Conservation (phyloP, 1,140 invertebrate genomes). For the Drosophila kikkawai region DNA sequence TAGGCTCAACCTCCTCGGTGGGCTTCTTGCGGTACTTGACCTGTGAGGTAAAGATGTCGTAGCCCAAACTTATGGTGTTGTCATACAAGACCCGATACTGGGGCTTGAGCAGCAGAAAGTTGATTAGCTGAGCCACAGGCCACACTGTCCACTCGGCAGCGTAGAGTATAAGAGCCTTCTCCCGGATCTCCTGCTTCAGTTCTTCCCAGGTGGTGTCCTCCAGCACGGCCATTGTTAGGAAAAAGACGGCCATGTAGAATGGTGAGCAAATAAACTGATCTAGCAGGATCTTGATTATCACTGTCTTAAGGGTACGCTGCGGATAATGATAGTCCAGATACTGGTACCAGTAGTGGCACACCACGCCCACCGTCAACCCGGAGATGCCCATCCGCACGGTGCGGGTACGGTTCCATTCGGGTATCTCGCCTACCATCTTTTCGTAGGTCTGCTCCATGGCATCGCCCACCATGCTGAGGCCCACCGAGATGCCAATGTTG, state of each 20-base stretch:
- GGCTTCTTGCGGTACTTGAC: constrained; percentile 87
- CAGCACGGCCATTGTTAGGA: constrained; percentile 90
- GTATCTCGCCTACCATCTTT: constrained; percentile 87
- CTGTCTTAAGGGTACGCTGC: constrained; percentile 88
- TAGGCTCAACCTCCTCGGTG: constrained; percentile 7
- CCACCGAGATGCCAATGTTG: constrained; percentile 92
- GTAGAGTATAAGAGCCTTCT: constrained; percentile 92
- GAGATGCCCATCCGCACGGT: constrained; percentile 92
- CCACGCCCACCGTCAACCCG: constrained; percentile 90
- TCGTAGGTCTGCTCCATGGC: constrained; percentile 93
- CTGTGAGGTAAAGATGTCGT: constrained; percentile 95
- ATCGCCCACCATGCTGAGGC: constrained; percentile 92
- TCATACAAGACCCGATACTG: constrained; percentile 95
- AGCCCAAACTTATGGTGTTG: constrained; percentile 94
- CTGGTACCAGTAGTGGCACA: constrained; percentile 94
- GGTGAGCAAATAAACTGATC: constrained; percentile 96
- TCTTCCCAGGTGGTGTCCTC: constrained; percentile 88
- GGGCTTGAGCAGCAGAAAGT: constrained; percentile 94
- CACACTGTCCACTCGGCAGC: constrained; percentile 92
- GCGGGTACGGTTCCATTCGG: constrained; percentile 88
- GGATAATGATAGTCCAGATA: constrained; percentile 88
- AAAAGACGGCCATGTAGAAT: constrained; percentile 92
- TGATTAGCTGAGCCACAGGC: constrained; percentile 93
- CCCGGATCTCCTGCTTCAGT: constrained; percentile 89
- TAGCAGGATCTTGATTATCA: constrained; percentile 93